Conservation (phyloP, 2,888 invertebrate genomes). For the Tetranychus truncatus region DNA sequence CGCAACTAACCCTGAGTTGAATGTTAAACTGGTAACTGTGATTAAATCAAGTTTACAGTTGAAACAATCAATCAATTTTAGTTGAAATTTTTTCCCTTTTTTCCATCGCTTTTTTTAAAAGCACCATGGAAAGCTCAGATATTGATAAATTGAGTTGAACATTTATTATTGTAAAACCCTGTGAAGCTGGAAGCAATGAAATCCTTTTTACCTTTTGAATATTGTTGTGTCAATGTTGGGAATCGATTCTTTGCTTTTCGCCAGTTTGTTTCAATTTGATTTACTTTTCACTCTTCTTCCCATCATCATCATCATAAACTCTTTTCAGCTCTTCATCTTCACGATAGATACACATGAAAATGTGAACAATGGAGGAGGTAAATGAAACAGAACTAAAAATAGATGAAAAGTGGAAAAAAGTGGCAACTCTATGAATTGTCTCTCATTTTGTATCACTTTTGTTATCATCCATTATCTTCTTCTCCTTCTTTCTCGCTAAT, state of each 20-base stretch:
- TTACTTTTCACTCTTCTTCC: not conserved
- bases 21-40: not conserved
- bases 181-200: not conserved
- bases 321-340: not conserved
- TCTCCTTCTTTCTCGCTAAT: not conserved
- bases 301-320: not conserved
- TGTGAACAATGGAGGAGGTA: not conserved
- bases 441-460: not conserved
- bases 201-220: not conserved
- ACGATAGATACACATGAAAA: not conserved
- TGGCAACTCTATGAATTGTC: not conserved
- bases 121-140: too few species aligned
- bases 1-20: not conserved
- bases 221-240: not conserved
- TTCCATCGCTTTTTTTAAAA: not conserved
- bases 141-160: not conserved
- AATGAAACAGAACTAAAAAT: too few species aligned
- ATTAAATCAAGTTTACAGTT: not conserved
- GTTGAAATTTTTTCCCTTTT: not conserved
- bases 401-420: not conserved
- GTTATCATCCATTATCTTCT: not conserved
- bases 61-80: not conserved
- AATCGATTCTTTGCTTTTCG: not conserved
- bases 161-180: not conserved
- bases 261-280: not conserved